Evolutionary conservation across 2,888 invertebrate genomes (phyloP).

Genomic region (Melinaea menophilus): DNA sequence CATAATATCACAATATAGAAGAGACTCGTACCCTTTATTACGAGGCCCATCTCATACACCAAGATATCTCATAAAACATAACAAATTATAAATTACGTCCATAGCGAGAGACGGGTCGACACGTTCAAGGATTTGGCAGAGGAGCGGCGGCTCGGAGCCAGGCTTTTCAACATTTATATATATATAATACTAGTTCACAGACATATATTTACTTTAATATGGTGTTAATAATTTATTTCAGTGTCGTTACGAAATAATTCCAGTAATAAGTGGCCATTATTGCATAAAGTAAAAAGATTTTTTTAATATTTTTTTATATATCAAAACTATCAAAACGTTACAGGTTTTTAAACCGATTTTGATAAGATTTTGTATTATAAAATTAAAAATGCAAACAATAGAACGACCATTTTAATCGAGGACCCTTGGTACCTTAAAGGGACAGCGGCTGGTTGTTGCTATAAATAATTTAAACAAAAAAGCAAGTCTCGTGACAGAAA

Average conservation of each 20-base stretch:
- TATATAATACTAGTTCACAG: background rate
- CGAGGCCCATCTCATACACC: background rate
- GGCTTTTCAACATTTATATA: conserved; percentile 1
- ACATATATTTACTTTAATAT: background rate
- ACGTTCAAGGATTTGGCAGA: conserved; percentile 15
- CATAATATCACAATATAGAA: background rate
- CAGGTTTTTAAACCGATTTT: no score
- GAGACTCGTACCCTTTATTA: background rate
- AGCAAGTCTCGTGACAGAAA: no score
- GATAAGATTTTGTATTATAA: no score
- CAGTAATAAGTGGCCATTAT: background rate
- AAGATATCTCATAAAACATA: conserved; percentile 1
- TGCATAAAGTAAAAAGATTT: no score
- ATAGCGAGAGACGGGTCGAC: background rate
- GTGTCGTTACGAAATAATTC: background rate
- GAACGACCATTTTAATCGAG: no score
- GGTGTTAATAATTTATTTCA: background rate
- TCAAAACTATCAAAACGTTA: no score
- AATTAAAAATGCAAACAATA: no score
- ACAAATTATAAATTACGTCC: background rate
- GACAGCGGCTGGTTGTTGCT: no score
- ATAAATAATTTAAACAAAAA: no score
- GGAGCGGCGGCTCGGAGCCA: background rate
- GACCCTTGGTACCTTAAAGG: no score
- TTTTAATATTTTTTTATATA: no score